Conservation (phyloP, 1,140 invertebrate species). For the Bradysia coprophila region DNA sequence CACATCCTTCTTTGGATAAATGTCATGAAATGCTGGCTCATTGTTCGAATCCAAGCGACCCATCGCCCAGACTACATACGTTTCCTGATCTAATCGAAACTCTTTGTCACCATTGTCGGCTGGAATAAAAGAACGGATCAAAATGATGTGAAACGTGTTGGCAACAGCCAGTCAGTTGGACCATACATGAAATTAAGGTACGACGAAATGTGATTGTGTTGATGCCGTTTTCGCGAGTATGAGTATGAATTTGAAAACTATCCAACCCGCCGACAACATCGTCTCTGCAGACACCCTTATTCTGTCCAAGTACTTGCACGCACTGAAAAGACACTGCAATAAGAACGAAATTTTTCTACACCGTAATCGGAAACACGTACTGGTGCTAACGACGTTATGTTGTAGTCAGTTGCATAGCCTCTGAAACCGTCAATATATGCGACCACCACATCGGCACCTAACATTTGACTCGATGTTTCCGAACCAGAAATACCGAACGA, state of each 20-base stretch:
- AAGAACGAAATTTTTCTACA: not conserved
- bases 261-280: conserved; percentile 54
- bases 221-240: conserved; percentile 48
- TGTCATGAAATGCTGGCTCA: conserved; percentile 67
- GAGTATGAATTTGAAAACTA: conserved; percentile 55
- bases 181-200: conserved; percentile 47
- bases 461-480: conserved; percentile 49
- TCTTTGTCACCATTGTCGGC: conserved; percentile 63
- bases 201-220: conserved; percentile 63
- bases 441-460: conserved; percentile 68
- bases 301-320: conserved; percentile 63
- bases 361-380: conserved; percentile 34
- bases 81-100: conserved; percentile 40
- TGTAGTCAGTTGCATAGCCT: conserved; percentile 64
- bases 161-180: too few relatives aligned
- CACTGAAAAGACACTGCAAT: conserved; percentile 42
- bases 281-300: conserved; percentile 73
- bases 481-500: conserved; percentile 73
- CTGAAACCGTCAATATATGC: conserved; percentile 51
- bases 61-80: conserved; percentile 68
- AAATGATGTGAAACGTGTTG: too few relatives aligned
- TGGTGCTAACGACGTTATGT: conserved; percentile 64
- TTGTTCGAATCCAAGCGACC: conserved; percentile 58
- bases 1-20: conserved; percentile 52
- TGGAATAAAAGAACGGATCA: conserved; percentile 47